A percentile compares a stretch with the other conserved stretches of the same genome.
phyloP scores from a whole-genome alignment of 2,113 vertebrate species.

The Rhinoderma darwinii region DNA sequence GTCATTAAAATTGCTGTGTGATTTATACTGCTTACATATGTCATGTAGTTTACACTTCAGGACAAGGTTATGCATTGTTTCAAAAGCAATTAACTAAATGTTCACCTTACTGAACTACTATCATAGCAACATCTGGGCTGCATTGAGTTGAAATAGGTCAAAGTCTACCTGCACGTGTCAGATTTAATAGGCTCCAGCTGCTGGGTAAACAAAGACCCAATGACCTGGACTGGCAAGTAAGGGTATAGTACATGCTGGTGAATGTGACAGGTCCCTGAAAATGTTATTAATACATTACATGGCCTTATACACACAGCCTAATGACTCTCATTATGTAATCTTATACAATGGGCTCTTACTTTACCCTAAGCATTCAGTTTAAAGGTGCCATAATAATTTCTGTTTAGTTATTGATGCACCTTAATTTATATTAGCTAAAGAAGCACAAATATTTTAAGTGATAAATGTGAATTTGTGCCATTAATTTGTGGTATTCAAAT shows the following conservation, averaged over 20 bases:
- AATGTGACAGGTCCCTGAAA: constrained; percentile 30
- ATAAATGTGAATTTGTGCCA: neutral
- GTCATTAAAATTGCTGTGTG: constrained; percentile 4
- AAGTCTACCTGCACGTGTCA: constrained; percentile 39
- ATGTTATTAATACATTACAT: constrained; percentile 38
- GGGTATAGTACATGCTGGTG: constrained; percentile 9
- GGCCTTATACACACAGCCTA: constrained; percentile 24
- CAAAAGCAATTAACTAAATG: constrained; percentile 35
- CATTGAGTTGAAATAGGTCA: constrained; percentile 43
- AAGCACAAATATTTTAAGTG: neutral
- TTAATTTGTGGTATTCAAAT: neutral
- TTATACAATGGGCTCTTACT: neutral
- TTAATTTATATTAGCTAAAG: neutral
- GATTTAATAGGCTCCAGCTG: constrained; percentile 47
- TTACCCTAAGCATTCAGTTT: neutral
- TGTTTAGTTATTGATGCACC: neutral
- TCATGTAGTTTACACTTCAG: constrained; percentile 19
- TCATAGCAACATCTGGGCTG: constrained; percentile 47
- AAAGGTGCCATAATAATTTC: neutral
- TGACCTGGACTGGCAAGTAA: constrained; percentile 31
- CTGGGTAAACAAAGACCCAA: constrained; percentile 30
- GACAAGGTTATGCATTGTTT: constrained; percentile 36
- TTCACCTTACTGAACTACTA: constrained; percentile 41
- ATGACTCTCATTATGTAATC: constrained; percentile 26
- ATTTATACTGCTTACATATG: constrained; percentile 26